Evolutionary conservation across 2,888 invertebrate species (phyloP).

Genomic region (Tipula lateralis): DNA sequence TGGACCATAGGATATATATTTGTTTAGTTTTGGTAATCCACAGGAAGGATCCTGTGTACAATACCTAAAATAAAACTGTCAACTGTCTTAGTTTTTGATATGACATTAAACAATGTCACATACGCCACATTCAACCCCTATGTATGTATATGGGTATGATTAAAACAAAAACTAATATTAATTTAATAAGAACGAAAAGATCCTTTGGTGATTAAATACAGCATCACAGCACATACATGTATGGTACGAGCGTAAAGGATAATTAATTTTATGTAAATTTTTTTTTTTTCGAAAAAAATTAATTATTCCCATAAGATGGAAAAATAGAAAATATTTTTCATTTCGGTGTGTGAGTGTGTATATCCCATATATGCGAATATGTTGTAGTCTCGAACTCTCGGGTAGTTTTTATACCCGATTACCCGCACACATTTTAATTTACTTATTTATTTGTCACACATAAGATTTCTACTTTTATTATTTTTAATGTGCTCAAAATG

Average conservation of each 20-base stretch:
- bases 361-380: not conserved
- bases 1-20: not conserved
- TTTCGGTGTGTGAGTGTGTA: not conserved
- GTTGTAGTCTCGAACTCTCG: not conserved
- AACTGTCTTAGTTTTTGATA: not conserved
- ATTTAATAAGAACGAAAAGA: not conserved
- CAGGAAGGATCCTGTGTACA: not conserved
- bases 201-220: constrained; percentile 7
- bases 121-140: constrained; percentile 1
- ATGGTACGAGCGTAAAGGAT: not conserved
- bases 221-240: not conserved
- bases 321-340: not conserved
- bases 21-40: not conserved
- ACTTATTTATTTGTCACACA: not conserved
- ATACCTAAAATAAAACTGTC: not conserved
- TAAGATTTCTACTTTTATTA: not conserved
- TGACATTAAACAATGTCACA: not conserved
- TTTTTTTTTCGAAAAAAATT: not conserved
- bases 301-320: not conserved
- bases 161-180: constrained; percentile 1
- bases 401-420: constrained; percentile 4
- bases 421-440: not conserved
- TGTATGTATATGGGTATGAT: not conserved
- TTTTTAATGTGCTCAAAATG: not conserved
- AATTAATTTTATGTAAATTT: constrained; percentile 8